Conservation (phyloP, 1,140 invertebrate genomes). For the Sycophaga agraensis region DNA sequence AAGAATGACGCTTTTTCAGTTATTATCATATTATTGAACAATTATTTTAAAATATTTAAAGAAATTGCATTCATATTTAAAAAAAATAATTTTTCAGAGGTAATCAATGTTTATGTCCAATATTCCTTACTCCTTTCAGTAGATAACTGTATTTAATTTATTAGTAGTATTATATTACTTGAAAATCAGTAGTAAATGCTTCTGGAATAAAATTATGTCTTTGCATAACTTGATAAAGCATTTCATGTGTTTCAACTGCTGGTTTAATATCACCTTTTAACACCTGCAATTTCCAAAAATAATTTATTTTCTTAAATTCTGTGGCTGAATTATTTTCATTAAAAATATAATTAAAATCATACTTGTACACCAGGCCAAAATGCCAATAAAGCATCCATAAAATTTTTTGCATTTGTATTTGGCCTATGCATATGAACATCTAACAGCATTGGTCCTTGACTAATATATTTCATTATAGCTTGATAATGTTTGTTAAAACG, state of each 20-base stretch:
- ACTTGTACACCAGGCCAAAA: slow-evolving; percentile 98
- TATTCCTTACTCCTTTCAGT: not conserved
- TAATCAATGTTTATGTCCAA: slow-evolving; percentile 21
- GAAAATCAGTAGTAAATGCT: slow-evolving; percentile 93
- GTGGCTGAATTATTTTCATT: too few species aligned
- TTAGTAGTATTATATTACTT: slow-evolving; percentile 58
- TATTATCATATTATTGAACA: too few species aligned
- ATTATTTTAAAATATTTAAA: not conserved
- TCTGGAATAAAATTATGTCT: slow-evolving; percentile 97
- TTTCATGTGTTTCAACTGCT: slow-evolving; percentile 96
- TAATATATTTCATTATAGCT: slow-evolving; percentile 98
- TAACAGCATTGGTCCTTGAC: slow-evolving; percentile 89
- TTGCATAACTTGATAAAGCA: slow-evolving; percentile 96
- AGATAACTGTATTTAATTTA: not conserved
- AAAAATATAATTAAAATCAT: slow-evolving; percentile 33
- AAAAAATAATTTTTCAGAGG: slow-evolving; percentile 7
- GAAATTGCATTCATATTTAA: not conserved
- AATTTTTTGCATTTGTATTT: slow-evolving; percentile 91
- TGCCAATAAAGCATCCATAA: slow-evolving; percentile 95
- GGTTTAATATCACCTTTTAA: slow-evolving; percentile 92
- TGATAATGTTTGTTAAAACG: slow-evolving; percentile 95
- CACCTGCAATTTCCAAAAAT: slow-evolving; percentile 58
- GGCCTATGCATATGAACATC: slow-evolving; percentile 99
- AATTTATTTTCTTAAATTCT: not conserved
- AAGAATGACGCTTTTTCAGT: not conserved